Evolutionary conservation across 2,888 invertebrate species (phyloP), one percentile per base, ranked within the genome.

Genomic region (Euplagia quadripunctaria): DNA sequence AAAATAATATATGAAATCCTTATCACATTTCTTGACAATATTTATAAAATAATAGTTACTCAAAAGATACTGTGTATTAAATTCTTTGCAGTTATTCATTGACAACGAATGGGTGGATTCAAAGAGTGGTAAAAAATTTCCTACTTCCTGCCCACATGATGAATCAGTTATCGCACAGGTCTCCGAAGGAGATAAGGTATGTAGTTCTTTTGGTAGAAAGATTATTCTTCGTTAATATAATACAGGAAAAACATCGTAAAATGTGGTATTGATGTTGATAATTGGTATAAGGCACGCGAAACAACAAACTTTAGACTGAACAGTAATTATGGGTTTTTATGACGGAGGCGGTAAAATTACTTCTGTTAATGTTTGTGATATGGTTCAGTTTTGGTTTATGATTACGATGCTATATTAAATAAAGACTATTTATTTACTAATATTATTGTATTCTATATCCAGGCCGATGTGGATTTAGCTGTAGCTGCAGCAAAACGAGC

Each of bases 181-280:
- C n/a, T 96, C 98, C 63, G 98, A 98, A 94, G 99, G 97, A 68
- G 97, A 97, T 88, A 97, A 98, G 96, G 98, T 97, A 92, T 79
- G 79, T 64, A 63, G 31, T 31, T 16, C 16, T 17, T 9, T 9
- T 9, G 43, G 43, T 46, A 46, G 6, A 3, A 31, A 31, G 31
- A 31, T 31, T 31, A 31, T 31, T 31, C 31, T 31, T 31, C 31
- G 31, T 31, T 31, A 31, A 31, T 31, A 31, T 46, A 3, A 6
- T 8, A 46, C 43, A 46, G 43, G 43, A 46, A 46, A 46, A 8
- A 46, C 9, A 46, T 46, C 43, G 4, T n/a, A 46, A 46, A 46
- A 46, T 46, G 43, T 46, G 43, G 6, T 46, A 46, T 46, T 46
- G 3, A 3, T 46, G 43, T 8, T 46, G 9, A 1, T 46, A 46